A percentile compares a stretch with the other conserved stretches of the same genome.
Evolutionary conservation across 2,797 vertebrate genomes (phyloP).

Genomic region (Pterois miles): DNA sequence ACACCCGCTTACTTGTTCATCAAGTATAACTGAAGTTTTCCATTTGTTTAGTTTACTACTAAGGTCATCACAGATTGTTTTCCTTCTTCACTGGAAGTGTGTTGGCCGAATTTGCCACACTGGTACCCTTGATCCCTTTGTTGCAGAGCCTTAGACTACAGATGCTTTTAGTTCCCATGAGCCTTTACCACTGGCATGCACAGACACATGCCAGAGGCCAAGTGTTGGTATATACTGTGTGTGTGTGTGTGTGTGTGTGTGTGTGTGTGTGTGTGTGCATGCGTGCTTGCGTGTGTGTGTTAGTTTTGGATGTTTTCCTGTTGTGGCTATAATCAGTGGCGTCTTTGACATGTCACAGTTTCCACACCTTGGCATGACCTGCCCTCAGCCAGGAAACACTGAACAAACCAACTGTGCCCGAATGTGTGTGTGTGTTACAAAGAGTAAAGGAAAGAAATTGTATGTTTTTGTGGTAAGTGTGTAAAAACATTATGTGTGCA

Average conservation of each 20-base stretch:
- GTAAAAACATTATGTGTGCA: constrained; percentile 6
- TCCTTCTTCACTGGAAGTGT: constrained; percentile 22
- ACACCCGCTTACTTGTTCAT: constrained; percentile 33
- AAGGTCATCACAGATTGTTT: constrained; percentile 48
- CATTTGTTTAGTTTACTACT: constrained; percentile 34
- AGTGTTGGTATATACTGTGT: neutral
- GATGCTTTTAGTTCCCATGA: constrained; percentile 37
- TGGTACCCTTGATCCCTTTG: constrained; percentile 19
- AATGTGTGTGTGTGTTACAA: constrained; percentile 21
- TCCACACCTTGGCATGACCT: constrained; percentile 69
- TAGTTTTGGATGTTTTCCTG: constrained; percentile 56
- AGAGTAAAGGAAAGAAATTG: neutral
- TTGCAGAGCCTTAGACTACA: constrained; percentile 30
- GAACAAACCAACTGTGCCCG: constrained; percentile 52
- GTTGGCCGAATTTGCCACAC: constrained; percentile 9
- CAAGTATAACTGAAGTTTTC: constrained; percentile 46
- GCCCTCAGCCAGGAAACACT: constrained; percentile 73
- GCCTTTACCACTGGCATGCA: constrained; percentile 10
- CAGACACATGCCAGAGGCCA: neutral
- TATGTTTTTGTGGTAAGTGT: constrained; percentile 1
- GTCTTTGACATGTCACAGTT: constrained; percentile 77
- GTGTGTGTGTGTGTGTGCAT: constrained; percentile 30
- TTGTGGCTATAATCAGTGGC: constrained; percentile 66
- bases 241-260: constrained; percentile 28
- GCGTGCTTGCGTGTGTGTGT: constrained; percentile 43